phyloP scores from a whole-genome alignment of 2,888 invertebrate genomes.

The Azorinus chamasolen region DNA sequence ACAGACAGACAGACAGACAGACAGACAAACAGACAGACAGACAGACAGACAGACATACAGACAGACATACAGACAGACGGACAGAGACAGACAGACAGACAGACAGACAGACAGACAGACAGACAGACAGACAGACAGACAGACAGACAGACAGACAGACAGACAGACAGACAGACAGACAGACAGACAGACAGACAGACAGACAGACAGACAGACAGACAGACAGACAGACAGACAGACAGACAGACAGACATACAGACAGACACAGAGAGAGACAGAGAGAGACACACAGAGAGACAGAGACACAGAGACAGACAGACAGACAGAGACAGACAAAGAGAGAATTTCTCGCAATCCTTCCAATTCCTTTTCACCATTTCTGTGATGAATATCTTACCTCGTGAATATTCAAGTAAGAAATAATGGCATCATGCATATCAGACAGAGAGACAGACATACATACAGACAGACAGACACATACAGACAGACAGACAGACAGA shows the following conservation, averaged over 20 bases:
- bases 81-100: no score
- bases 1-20: constrained; percentile 23
- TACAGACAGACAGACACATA: no score
- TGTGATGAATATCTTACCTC: no score
- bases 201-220: constrained; percentile 23
- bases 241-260: no score
- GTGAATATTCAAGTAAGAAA: no score
- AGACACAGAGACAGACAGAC: constrained; percentile 20
- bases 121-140: constrained; percentile 20
- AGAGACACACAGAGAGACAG: constrained; percentile 12
- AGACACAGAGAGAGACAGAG: constrained; percentile 17
- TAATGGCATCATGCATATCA: no score
- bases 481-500: constrained; percentile 17
- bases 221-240: constrained; percentile 23
- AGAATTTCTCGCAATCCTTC: no score
- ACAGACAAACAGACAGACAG: no score
- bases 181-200: constrained; percentile 15
- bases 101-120: constrained; percentile 17
- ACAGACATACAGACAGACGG: no score
- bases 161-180: constrained; percentile 21
- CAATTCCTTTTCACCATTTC: no score
- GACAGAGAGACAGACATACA: no score
- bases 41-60: no score
- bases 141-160: constrained; percentile 23
- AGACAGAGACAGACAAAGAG: constrained; percentile 1